phyloP scores from a whole-genome alignment of 2,113 vertebrate genomes.

The Nettapus auritus region DNA sequence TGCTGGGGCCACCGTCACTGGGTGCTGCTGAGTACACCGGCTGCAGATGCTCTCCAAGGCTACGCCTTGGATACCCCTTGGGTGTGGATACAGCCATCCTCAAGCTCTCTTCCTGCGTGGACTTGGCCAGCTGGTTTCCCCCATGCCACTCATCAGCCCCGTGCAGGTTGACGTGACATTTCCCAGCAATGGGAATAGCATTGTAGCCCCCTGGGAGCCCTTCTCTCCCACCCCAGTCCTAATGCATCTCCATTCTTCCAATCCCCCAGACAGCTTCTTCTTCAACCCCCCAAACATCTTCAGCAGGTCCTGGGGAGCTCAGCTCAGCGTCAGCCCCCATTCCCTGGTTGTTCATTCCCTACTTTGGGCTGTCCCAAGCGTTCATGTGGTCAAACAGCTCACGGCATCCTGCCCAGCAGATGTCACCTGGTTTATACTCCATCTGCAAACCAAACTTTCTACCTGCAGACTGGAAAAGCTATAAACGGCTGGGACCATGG shows the following conservation, averaged over 20 bases:
- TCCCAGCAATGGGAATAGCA: conserved; percentile 23
- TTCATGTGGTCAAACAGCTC: not conserved
- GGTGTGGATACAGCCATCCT: not conserved
- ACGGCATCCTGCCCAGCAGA: not conserved
- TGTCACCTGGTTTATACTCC: not conserved
- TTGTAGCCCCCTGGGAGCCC: not conserved
- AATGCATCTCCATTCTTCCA: too few relatives aligned
- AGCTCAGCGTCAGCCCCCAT: not conserved
- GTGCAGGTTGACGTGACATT: not conserved
- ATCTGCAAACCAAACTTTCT: not conserved
- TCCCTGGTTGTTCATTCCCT: not conserved
- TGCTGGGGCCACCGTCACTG: not conserved
- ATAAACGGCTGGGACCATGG: not conserved
- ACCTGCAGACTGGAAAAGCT: not conserved
- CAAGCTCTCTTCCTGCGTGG: not conserved
- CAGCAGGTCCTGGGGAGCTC: not conserved
- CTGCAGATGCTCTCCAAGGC: not conserved
- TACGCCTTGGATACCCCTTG: not conserved
- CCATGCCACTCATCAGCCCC: conserved; percentile 18
- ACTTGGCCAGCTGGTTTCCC: not conserved
- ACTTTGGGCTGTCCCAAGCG: not conserved
- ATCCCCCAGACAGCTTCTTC: too few relatives aligned
- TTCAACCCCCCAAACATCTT: not conserved
- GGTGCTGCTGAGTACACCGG: rapidly evolving
- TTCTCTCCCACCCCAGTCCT: not conserved